Percentiles rank a stretch among this genome's conserved stretches.
These are phyloP conservation scores for Brachylomia viminalis DNA, from an alignment of 2,888 invertebrate genomes.

Conservation along the genomic window DNA sequence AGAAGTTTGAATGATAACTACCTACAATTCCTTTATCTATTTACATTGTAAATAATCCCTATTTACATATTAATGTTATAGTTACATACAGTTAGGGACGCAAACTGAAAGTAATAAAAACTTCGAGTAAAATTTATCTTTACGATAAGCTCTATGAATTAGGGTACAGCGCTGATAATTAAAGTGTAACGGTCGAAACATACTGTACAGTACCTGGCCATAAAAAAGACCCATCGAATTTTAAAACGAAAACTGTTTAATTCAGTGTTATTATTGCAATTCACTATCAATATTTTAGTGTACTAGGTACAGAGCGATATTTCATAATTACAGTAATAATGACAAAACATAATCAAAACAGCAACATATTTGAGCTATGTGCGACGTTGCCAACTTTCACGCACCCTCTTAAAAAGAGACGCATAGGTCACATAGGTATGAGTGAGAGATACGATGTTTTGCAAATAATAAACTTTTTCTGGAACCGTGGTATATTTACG, in stretches of 20 bases:
- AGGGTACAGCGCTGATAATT: constrained; percentile 43
- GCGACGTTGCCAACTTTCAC: not conserved
- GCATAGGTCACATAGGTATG: not conserved
- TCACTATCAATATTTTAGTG: not conserved
- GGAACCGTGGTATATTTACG: not conserved
- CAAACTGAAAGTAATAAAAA: constrained; percentile 65
- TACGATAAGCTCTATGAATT: constrained; percentile 64
- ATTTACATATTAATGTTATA: constrained; percentile 64
- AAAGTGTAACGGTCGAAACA: constrained; percentile 18
- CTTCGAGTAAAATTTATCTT: constrained; percentile 50
- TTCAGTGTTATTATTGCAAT: not conserved
- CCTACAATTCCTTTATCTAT: constrained; percentile 68
- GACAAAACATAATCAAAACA: not conserved
- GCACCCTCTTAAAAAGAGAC: not conserved
- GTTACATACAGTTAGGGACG: constrained; percentile 57
- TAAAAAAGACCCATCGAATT: not conserved
- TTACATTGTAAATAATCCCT: constrained; percentile 63
- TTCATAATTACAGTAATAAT: not conserved
- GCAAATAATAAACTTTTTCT: not conserved
- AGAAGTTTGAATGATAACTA: constrained; percentile 64
- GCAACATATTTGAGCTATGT: not conserved
- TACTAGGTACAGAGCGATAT: not conserved
- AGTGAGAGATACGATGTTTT: not conserved
- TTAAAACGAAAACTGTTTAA: not conserved
- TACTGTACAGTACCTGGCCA: not conserved